Evolutionary conservation across 2,888 invertebrate genomes (phyloP), one percentile per base, ranked within the genome.

Genomic region (Eristalis pertinax): DNA sequence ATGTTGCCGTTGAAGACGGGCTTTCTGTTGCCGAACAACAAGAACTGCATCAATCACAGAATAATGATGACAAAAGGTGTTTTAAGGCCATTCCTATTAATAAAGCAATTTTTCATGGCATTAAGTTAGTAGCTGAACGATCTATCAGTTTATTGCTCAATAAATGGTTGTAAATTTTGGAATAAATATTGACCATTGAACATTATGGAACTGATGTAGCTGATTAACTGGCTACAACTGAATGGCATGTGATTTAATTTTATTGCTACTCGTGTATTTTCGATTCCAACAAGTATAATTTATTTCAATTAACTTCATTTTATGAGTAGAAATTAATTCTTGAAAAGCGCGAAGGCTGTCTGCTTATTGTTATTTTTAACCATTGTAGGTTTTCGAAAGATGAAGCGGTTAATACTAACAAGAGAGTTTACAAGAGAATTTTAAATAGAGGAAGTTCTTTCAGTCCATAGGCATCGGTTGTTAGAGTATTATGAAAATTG

Each of bases 41-140:
- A 24, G 70, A 32, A 24, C 43, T 32, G 10, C 76, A 82, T 76
- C 76, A 60, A 76, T 82, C 76, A 67, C 35, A n/a, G 41, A 56
- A 41, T 69, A 74, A 81, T 69, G 74, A 74, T 69, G 22, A n/a
- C 62, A 63, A 68, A 26, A 69, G 22, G 38, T 74, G 74, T 29
- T 74, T 74, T 64, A n/a, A 50, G 62, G n/a, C 41, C 32, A 22
- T 76, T 67, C 32, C 29, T 76, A 62, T 68, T 62, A 69, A 69
- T 69, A 68, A 50, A 69, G n/a, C 32, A 50, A n/a, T 43, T 26
- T 29, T 62, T 50, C 35, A 60, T 26, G 60, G 50, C 19, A 50
- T 50, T 50, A 50, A 50, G 50, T 50, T 50, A 50, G 50, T 50
- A 50, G 50, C 50, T 8, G 50, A 19, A 19, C n/a, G 50, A 50